Conservation (phyloP, 1,140 invertebrate species). For the Lanistes nyassanus region DNA sequence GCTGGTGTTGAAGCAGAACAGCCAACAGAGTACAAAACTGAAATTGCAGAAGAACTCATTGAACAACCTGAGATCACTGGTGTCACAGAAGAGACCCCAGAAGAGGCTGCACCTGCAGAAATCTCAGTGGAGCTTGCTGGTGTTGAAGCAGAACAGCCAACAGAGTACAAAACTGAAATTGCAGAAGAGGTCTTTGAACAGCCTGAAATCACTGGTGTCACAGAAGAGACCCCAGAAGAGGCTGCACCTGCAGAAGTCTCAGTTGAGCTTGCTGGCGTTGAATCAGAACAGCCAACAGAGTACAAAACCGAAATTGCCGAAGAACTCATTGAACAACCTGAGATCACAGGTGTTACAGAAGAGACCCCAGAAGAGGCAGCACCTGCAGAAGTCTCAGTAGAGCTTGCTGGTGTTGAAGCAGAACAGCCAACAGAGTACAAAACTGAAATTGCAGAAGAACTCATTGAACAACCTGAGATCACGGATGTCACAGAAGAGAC, state of each 20-base stretch:
- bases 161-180: slow-evolving; percentile 34
- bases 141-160: slow-evolving; percentile 32
- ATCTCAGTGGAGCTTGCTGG: slow-evolving; percentile 38
- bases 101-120: slow-evolving; percentile 31
- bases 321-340: slow-evolving; percentile 34
- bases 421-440: slow-evolving; percentile 37
- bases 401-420: slow-evolving; percentile 37
- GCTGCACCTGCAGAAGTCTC: slow-evolving; percentile 32
- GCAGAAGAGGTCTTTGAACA: slow-evolving; percentile 32
- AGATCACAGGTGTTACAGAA: slow-evolving; percentile 38
- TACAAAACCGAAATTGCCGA: slow-evolving; percentile 36
- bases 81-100: slow-evolving; percentile 24
- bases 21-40: slow-evolving; percentile 35
- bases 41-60: slow-evolving; percentile 30
- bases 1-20: slow-evolving; percentile 31
- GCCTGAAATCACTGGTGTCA: slow-evolving; percentile 35
- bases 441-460: slow-evolving; percentile 37
- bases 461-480: slow-evolving; percentile 33
- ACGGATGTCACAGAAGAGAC: slow-evolving; percentile 34
- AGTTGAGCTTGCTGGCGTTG: slow-evolving; percentile 32
- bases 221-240: slow-evolving; percentile 32
- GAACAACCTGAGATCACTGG: slow-evolving; percentile 24
- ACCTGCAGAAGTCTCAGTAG: slow-evolving; percentile 39
- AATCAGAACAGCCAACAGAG: slow-evolving; percentile 32
- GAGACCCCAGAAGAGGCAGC: slow-evolving; percentile 33